Evolutionary conservation across 2,888 invertebrate species (phyloP).

Genomic region (Brachyptera putata): DNA sequence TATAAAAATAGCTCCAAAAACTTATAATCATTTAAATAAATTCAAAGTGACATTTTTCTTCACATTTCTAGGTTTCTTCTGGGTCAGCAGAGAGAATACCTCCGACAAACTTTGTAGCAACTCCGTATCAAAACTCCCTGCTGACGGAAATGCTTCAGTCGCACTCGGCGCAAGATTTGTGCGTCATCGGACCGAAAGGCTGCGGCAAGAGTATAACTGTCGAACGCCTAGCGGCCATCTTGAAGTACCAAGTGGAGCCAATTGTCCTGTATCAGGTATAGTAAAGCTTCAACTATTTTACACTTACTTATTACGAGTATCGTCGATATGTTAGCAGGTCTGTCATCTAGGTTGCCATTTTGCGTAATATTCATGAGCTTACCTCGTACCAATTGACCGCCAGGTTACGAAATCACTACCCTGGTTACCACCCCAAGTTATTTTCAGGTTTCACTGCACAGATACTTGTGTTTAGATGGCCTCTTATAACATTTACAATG

Average conservation of each 20-base stretch:
- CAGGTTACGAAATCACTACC: too few species aligned
- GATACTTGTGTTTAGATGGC: too few species aligned
- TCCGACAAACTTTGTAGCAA: constrained; percentile 55
- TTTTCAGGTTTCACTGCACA: too few species aligned
- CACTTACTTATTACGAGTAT: too few species aligned
- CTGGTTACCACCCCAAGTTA: too few species aligned
- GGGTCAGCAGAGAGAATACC: constrained; percentile 23
- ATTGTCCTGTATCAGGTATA: constrained; percentile 80
- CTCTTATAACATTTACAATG: too few species aligned
- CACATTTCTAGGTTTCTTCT: not conserved
- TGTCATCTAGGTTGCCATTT: too few species aligned
- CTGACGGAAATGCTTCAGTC: constrained; percentile 74
- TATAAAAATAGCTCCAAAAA: too few species aligned
- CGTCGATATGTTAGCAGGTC: too few species aligned
- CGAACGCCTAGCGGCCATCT: constrained; percentile 66
- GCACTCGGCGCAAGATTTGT: constrained; percentile 77
- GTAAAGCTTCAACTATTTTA: not conserved
- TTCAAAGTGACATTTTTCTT: not conserved
- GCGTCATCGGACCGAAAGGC: constrained; percentile 84
- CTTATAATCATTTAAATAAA: too few species aligned
- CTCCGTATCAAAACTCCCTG: constrained; percentile 72
- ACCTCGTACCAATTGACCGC: too few species aligned
- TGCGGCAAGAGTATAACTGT: constrained; percentile 87
- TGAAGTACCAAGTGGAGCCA: constrained; percentile 79
- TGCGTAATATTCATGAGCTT: too few species aligned